Evolutionary conservation across 2,797 vertebrate genomes (phyloP).

Genomic region (Oreonectes daqikongensis): DNA sequence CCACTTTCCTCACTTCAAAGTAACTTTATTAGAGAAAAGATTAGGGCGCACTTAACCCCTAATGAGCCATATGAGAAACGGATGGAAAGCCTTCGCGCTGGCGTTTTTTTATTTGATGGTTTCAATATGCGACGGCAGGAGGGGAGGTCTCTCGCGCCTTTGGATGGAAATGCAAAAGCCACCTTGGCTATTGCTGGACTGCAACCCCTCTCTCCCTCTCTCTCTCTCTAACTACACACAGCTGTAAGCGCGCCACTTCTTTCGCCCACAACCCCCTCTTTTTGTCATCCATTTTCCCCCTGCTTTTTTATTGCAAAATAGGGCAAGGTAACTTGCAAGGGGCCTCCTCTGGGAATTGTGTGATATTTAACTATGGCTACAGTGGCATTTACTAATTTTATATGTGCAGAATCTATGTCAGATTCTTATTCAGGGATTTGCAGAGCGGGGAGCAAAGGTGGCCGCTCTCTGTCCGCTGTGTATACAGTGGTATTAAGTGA

Average conservation of each 20-base stretch:
- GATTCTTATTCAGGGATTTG: conserved; percentile 83
- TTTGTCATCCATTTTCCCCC: conserved; percentile 1
- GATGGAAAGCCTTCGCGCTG: conserved; percentile 58
- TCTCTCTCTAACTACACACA: conserved; percentile 30
- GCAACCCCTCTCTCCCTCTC: conserved; percentile 44
- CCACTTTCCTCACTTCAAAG: conserved; percentile 86
- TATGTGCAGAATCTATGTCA: conserved; percentile 88
- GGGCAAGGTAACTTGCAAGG: conserved; percentile 80
- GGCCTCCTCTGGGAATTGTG: conserved; percentile 70
- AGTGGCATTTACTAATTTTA: conserved; percentile 90
- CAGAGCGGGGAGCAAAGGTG: conserved; percentile 80
- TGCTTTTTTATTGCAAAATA: conserved; percentile 70
- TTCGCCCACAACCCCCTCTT: conserved; percentile 8
- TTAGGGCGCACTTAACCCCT: conserved; percentile 87
- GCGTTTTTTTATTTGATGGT: conserved; percentile 72
- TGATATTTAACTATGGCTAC: conserved; percentile 89
- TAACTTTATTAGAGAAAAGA: conserved; percentile 86
- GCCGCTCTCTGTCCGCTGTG: conserved; percentile 79
- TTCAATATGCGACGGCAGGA: conserved; percentile 67
- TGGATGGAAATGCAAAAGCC: conserved; percentile 55
- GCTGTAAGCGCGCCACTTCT: conserved; percentile 22
- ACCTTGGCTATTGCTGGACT: conserved; percentile 45
- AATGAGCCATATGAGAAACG: conserved; percentile 68
- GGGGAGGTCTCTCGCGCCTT: conserved; percentile 55
- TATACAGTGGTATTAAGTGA: conserved; percentile 86